These are phyloP conservation scores for Meteorus colon DNA, from an alignment of 2,888 invertebrate genomes.

Conservation along the genomic window DNA sequence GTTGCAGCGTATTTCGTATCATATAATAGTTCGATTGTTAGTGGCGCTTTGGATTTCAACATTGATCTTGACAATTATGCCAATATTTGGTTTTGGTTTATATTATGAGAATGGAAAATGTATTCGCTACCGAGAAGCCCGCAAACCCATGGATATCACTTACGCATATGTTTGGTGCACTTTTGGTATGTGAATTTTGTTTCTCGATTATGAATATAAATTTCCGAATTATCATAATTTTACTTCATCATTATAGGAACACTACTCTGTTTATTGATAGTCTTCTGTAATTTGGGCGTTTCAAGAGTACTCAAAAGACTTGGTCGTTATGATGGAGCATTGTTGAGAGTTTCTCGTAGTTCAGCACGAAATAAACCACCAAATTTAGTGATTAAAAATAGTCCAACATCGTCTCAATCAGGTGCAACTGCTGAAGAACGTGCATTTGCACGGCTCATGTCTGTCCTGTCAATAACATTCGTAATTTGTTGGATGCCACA, in stretches of 20 bases:
- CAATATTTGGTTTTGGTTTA: conserved; percentile 78
- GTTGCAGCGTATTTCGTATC: conserved; percentile 86
- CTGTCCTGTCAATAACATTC: conserved; percentile 86
- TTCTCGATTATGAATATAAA: background rate
- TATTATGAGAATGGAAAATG: conserved; percentile 75
- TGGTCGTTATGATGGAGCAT: conserved; percentile 63
- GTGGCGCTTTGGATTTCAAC: conserved; percentile 82
- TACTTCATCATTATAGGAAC: conserved; percentile 76
- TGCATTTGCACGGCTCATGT: conserved; percentile 90
- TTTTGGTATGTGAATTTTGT: conserved; percentile 78
- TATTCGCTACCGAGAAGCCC: conserved; percentile 83
- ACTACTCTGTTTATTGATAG: conserved; percentile 82
- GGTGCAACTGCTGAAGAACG: conserved; percentile 84
- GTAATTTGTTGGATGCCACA: conserved; percentile 92
- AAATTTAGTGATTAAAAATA: conserved; percentile 62
- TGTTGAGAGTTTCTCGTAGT: conserved; percentile 66
- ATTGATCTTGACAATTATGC: conserved; percentile 82
- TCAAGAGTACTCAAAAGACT: conserved; percentile 83
- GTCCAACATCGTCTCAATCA: conserved; percentile 61
- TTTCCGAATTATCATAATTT: background rate
- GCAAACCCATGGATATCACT: conserved; percentile 78
- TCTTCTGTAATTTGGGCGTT: conserved; percentile 88
- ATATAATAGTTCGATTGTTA: conserved; percentile 82
- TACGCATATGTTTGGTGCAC: conserved; percentile 86
- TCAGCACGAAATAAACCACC: conserved; percentile 66